These are phyloP conservation scores for Sinonovacula constricta DNA, from an alignment of 1,140 invertebrate species.

Conservation along the genomic window DNA sequence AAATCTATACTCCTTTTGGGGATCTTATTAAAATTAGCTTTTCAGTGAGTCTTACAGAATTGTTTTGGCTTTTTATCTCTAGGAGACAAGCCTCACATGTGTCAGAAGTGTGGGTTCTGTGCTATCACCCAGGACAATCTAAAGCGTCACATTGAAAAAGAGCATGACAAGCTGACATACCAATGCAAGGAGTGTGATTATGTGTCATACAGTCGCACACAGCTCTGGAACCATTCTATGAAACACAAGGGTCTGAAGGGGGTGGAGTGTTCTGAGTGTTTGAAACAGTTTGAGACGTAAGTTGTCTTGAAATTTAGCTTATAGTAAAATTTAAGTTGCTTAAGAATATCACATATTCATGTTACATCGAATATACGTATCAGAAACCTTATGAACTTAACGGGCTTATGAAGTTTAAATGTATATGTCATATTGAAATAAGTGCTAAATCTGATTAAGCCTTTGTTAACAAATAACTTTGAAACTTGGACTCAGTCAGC, in stretches of 20 bases:
- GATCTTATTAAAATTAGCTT: no score
- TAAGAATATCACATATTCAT: no score
- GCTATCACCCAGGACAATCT: constrained; percentile 70
- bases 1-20: no score
- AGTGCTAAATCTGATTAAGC: no score
- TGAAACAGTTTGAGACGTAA: constrained; percentile 72
- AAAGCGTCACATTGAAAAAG: constrained; percentile 71
- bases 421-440: no score
- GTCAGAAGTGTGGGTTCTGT: constrained; percentile 70
- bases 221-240: constrained; percentile 75
- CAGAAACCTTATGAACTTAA: no score
- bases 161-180: constrained; percentile 72
- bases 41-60: no score
- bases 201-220: constrained; percentile 66
- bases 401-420: no score
- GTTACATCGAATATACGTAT: no score
- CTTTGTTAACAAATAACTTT: no score
- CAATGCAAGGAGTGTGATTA: constrained; percentile 74
- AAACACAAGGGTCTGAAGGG: constrained; percentile 71
- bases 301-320: constrained; percentile 24
- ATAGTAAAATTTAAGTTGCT: no score
- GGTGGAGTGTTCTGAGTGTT: constrained; percentile 73
- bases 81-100: constrained; percentile 74
- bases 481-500: no score
- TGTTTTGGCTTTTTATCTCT: constrained; percentile 20